Evolutionary conservation across 2,888 invertebrate species (phyloP).

Genomic region (Auanema freiburgensis): DNA sequence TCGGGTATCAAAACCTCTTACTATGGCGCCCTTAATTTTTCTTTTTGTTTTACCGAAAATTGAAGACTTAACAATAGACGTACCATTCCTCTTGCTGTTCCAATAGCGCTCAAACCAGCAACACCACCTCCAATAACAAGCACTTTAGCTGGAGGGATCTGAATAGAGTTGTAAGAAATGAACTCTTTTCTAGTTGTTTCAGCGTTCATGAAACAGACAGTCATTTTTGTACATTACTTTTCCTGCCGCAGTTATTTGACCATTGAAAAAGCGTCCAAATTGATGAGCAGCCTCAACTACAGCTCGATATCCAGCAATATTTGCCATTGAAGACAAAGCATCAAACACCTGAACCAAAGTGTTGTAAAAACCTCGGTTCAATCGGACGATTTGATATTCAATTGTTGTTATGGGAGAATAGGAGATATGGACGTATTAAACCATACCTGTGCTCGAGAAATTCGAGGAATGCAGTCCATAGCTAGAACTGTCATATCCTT

Average conservation of each 20-base stretch:
- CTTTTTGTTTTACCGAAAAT: background rate
- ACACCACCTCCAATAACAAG: slow-evolving; percentile 87
- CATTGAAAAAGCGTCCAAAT: slow-evolving; percentile 87
- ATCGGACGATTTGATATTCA: no score
- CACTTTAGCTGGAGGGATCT: slow-evolving; percentile 83
- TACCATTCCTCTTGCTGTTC: slow-evolving; percentile 79
- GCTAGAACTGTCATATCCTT: slow-evolving; percentile 80
- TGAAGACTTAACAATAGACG: background rate
- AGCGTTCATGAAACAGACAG: background rate
- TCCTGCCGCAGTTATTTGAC: slow-evolving; percentile 86
- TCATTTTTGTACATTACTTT: slow-evolving; percentile 23
- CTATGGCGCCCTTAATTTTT: slow-evolving; percentile 75
- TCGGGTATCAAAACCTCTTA: slow-evolving; percentile 83
- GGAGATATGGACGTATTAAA: no score
- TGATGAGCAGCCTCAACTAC: slow-evolving; percentile 85
- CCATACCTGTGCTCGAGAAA: slow-evolving; percentile 77
- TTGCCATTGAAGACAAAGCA: slow-evolving; percentile 87
- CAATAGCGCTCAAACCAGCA: slow-evolving; percentile 83
- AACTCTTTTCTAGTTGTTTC: background rate
- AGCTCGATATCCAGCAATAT: slow-evolving; percentile 80
- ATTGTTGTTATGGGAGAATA: no score
- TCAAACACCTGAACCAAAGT: slow-evolving; percentile 74
- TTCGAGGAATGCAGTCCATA: slow-evolving; percentile 87
- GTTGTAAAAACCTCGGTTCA: no score
- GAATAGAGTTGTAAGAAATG: background rate